Evolutionary conservation across 2,888 invertebrate genomes (phyloP).

Genomic region (Pristionchus mayeri): DNA sequence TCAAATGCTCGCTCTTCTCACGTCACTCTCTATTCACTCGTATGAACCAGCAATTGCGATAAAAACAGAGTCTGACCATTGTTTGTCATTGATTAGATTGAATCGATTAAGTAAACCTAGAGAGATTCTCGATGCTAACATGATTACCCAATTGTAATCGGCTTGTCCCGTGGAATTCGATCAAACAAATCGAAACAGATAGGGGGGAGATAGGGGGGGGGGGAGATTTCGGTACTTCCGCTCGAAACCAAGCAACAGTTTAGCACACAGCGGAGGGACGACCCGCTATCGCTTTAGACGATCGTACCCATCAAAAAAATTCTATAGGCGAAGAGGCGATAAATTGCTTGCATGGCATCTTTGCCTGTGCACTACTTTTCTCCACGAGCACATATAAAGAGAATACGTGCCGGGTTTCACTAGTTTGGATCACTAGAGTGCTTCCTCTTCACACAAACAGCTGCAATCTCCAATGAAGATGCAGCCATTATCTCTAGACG

Average conservation of each 20-base stretch:
- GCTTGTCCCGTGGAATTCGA: constrained; percentile 14
- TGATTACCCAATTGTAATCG: neutral
- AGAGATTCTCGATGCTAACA: neutral
- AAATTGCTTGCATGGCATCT: no score
- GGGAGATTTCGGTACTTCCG: neutral
- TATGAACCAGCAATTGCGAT: no score
- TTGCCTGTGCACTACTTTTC: no score
- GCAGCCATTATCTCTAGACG: no score
- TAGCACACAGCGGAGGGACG: neutral
- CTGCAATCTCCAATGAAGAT: neutral
- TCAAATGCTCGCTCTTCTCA: no score
- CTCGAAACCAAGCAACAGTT: neutral
- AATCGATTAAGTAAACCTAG: neutral
- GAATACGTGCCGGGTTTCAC: no score
- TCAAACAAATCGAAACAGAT: constrained; percentile 8
- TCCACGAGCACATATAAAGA: no score
- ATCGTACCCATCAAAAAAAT: neutral
- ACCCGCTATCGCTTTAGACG: neutral
- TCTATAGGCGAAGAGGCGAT: neutral
- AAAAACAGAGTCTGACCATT: no score
- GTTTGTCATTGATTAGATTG: neutral
- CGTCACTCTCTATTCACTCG: no score
- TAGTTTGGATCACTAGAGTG: no score
- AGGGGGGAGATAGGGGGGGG: no score
- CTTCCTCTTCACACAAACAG: neutral